Base-by-base conservation (phyloP, 1,140 invertebrate species). In the Leptopilina boulardi region DNA sequence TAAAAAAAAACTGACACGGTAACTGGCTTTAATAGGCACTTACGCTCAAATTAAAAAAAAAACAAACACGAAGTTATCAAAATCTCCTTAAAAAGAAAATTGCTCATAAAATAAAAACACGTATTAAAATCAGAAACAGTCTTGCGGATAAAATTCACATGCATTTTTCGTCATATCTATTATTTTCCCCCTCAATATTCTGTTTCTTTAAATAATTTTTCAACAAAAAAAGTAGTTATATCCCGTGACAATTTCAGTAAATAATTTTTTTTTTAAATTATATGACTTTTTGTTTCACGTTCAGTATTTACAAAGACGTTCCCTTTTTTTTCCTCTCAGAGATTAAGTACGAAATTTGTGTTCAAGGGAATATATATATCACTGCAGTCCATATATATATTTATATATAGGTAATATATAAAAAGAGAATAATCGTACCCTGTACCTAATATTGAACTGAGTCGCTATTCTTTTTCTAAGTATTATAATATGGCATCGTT, bases 381-480 rank as follows among this genome's bases (percentile, higher is more conserved):
- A 66, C 10, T 34, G 59, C 59, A 26, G 59, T 30, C 1, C 15
- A 23, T 34, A 30, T 34, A 23, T 66, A 66, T 34, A 26, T 30
- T 5, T 30, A n/a, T n/a, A n/a, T n/a, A n/a, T n/a, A n/a, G n/a
- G 26, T 5, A 30, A 26, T 30, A 30, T 59, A 26, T 10, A 83
- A 81, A 41, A 76, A 76, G 75, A 77, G 54, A 77, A 77, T 79
- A 81, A 42, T 82, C 77, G 18, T 80, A 80, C 77, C 77, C 77
- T 80, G 76, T 76, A 77, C 34, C 56, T 79, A 79, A 77, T 75
- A 30, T 47, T 56, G 26, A 34, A 71, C 38, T 71, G 70, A 71
- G 30, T 71, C 6, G n/a, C 21, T 59, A 59, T 59, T 19, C 15
- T 34, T 30, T 30, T 26, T 30, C 59, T 59, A 59, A 59, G 18